Evolutionary conservation across 2,113 vertebrate species (phyloP).

Genomic region (Bubo scandiacus): DNA sequence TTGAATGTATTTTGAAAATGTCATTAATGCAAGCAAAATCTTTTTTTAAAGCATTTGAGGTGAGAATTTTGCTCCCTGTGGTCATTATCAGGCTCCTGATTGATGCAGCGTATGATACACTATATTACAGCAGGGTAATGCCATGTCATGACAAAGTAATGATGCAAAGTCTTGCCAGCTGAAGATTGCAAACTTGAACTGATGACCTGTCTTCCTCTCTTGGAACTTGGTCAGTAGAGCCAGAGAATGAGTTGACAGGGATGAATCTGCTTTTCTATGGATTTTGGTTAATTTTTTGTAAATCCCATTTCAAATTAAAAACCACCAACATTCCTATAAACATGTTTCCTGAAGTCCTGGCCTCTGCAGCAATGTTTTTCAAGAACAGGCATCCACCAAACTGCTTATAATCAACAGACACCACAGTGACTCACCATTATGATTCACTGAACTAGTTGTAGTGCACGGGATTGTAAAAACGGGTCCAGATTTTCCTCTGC

Average conservation of each 20-base stretch:
- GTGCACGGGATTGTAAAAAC: background rate
- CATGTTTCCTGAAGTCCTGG: background rate
- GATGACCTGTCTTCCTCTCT: background rate
- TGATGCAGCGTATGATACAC: background rate
- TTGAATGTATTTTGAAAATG: background rate
- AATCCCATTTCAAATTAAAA: background rate
- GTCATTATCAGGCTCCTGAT: background rate
- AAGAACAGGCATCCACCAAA: background rate
- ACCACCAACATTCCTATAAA: background rate
- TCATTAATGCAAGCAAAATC: background rate
- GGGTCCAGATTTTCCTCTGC: background rate
- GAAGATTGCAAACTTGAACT: background rate
- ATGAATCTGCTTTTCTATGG: background rate
- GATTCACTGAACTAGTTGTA: constrained; percentile 55
- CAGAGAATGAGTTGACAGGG: background rate
- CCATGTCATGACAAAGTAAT: background rate
- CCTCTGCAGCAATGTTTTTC: background rate
- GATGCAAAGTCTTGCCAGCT: background rate
- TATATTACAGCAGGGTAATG: background rate
- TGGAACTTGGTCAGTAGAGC: background rate
- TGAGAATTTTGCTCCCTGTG: background rate
- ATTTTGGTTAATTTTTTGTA: background rate
- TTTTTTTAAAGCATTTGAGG: background rate
- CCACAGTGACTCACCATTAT: constrained; percentile 26
- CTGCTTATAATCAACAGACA: background rate